Conservation (phyloP, 2,888 invertebrate genomes). For the Schizotus pectinicornis region DNA sequence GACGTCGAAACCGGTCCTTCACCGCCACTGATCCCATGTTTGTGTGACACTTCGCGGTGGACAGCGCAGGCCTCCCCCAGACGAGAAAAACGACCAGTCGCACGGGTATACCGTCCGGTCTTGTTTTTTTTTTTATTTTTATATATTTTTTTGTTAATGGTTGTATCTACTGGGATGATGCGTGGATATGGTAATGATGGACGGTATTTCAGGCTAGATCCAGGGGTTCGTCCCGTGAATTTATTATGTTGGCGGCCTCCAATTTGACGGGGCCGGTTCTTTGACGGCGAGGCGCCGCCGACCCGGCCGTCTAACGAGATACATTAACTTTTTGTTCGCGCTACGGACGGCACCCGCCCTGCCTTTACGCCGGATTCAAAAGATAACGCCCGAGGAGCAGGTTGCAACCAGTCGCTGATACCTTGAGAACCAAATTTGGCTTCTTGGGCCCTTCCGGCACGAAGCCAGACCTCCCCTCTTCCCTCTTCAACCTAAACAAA, state of each 20-base stretch:
- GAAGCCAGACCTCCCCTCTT: no score
- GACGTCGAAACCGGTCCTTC: no score
- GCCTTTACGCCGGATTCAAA: slow-evolving; percentile 30
- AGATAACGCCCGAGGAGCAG: slow-evolving; percentile 16
- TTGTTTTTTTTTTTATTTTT: no score
- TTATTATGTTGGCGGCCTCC: no score
- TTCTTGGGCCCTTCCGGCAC: no score
- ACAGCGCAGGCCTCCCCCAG: no score
- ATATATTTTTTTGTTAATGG: neutral
- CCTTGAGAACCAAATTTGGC: neutral
- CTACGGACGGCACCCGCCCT: slow-evolving; percentile 31
- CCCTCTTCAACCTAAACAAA: no score
- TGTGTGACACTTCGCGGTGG: no score
- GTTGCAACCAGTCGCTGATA: neutral
- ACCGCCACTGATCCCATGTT: no score
- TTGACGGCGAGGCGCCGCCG: slow-evolving; percentile 34
- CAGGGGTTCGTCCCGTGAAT: no score
- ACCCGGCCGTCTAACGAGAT: slow-evolving; percentile 21
- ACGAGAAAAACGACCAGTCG: no score
- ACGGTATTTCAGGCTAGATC: neutral
- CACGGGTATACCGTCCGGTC: no score
- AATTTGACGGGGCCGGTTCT: slow-evolving; percentile 11
- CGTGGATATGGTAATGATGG: neutral
- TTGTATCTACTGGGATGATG: neutral
- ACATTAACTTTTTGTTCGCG: slow-evolving; percentile 32